phyloP scores from a whole-genome alignment of 1,140 invertebrate genomes.

The Drosophila elegans region DNA sequence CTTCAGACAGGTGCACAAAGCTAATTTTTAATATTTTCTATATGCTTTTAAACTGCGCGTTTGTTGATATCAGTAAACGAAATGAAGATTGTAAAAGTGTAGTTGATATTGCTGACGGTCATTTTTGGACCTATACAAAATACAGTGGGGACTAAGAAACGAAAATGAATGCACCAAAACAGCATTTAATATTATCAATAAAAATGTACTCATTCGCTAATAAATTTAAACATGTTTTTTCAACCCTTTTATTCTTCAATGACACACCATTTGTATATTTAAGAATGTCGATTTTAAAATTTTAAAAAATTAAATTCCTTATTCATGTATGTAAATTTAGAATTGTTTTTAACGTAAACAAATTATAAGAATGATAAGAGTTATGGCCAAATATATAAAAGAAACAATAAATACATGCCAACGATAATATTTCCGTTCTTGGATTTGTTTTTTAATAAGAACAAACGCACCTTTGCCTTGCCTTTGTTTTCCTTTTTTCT shows the following conservation, averaged over 20 bases:
- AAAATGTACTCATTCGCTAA: too few relatives aligned
- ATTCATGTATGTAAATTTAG: too few relatives aligned
- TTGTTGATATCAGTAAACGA: constrained; percentile 21
- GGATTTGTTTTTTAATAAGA: not conserved
- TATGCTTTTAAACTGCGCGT: constrained; percentile 13
- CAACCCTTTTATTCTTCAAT: too few relatives aligned
- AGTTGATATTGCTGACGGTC: constrained; percentile 14
- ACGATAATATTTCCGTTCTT: not conserved
- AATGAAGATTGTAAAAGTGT: constrained; percentile 27
- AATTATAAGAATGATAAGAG: not conserved
- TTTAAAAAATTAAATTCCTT: too few relatives aligned
- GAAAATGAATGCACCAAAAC: not conserved
- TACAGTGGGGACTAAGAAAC: constrained; percentile 1
- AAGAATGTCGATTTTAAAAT: too few relatives aligned
- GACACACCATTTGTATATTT: too few relatives aligned
- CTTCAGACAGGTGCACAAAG: constrained; percentile 21
- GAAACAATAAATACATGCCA: not conserved
- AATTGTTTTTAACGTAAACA: too few relatives aligned
- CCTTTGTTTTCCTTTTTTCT: not conserved
- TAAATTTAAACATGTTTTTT: too few relatives aligned
- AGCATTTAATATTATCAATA: too few relatives aligned
- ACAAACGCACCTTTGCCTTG: not conserved
- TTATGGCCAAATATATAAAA: not conserved
- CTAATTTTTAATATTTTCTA: constrained; percentile 19
- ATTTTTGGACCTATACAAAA: constrained; percentile 13